Conservation (phyloP, 1,140 invertebrate species). For the Temnothorax curvispinosus region DNA sequence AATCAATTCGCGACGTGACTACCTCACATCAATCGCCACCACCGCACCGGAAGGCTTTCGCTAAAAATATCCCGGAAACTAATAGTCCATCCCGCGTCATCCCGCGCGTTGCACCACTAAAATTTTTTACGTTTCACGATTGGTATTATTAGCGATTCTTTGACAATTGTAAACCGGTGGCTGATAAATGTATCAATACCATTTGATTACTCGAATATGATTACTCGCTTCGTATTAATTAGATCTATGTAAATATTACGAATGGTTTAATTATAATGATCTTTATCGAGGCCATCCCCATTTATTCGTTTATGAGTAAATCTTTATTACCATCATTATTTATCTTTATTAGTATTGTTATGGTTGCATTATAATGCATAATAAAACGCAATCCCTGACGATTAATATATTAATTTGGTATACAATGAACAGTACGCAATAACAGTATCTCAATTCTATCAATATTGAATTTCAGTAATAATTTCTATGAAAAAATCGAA, state of each 20-base stretch:
- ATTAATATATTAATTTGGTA: not conserved
- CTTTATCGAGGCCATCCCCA: no score
- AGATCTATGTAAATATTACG: not conserved
- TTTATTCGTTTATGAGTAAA: not conserved
- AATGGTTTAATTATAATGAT: not conserved
- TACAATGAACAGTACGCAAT: not conserved
- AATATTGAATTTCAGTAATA: not conserved
- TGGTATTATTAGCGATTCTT: not conserved
- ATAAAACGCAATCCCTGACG: not conserved
- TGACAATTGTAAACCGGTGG: not conserved
- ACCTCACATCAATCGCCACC: not conserved
- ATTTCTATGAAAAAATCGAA: not conserved
- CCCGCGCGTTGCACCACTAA: not conserved
- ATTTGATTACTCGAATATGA: not conserved
- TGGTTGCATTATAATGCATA: not conserved
- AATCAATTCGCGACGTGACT: slow-evolving; percentile 57
- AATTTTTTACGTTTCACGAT: not conserved
- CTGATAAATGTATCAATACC: not conserved
- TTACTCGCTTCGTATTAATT: not conserved
- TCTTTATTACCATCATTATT: not conserved
- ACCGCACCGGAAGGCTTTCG: not conserved
- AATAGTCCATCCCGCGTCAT: not conserved
- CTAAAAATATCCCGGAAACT: not conserved
- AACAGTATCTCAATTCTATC: slow-evolving; percentile 6
- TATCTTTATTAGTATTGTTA: not conserved